Percentiles rank a stretch among this genome's conserved stretches.
phyloP scores from a whole-genome alignment of 2,888 invertebrate species.

The Chrysopilus asiliformis region DNA sequence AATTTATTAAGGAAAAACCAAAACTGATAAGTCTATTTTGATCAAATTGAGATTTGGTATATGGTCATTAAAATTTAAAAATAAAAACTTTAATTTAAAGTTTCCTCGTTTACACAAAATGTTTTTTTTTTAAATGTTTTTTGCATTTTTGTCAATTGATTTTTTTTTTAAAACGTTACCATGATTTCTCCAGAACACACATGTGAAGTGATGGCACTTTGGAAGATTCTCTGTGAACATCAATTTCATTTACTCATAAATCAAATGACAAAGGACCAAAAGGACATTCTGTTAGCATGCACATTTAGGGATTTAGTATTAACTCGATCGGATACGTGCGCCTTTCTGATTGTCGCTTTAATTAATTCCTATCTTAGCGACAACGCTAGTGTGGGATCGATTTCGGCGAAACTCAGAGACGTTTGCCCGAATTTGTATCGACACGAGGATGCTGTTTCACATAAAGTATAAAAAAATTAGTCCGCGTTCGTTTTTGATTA shows the following conservation, averaged over 20 bases:
- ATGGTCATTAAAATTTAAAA: too few species aligned
- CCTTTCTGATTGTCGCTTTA: constrained; percentile 65
- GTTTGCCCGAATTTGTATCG: constrained; percentile 89
- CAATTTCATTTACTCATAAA: constrained; percentile 71
- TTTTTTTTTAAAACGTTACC: constrained; percentile 3
- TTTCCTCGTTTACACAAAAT: too few species aligned
- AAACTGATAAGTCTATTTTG: too few species aligned
- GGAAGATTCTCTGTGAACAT: constrained; percentile 87
- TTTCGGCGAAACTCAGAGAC: constrained; percentile 74
- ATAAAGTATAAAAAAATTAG: constrained; percentile 57
- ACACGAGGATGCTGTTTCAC: constrained; percentile 89
- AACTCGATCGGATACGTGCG: constrained; percentile 44
- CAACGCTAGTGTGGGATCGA: constrained; percentile 86
- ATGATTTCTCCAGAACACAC: constrained; percentile 43
- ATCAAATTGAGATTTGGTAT: too few species aligned
- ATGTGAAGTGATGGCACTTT: constrained; percentile 81
- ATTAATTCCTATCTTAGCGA: constrained; percentile 89
- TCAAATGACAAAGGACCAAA: constrained; percentile 52
- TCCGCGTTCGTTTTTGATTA: too few species aligned
- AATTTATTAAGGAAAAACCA: background rate
- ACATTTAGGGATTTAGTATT: constrained; percentile 42
- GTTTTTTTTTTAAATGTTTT: too few species aligned
- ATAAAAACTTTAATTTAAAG: too few species aligned
- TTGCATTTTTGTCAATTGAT: background rate
- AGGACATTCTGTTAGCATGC: constrained; percentile 46